Base-by-base conservation (phyloP, 30 jellyfish, hydroid and myxozoan species). In the Cassiopea xamachana region DNA sequence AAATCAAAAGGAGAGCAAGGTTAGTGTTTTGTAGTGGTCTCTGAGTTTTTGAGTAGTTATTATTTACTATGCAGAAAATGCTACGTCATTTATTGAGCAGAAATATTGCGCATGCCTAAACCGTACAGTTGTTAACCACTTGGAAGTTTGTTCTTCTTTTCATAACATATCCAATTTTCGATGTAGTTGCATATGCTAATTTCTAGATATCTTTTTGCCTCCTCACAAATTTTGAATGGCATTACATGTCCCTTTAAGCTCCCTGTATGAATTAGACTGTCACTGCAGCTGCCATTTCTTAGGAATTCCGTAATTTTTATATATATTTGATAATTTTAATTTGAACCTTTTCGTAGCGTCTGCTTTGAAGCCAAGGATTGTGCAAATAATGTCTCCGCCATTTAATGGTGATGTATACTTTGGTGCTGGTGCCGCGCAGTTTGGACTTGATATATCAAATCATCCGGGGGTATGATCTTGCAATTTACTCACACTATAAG, bases 381-480 rank as follows among this genome's bases (percentile, higher is more conserved):
- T 96, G 4, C 93, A 92, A 69, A 18, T 96, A 72, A 5, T 89
- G 80, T 88, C 98, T 19, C 94, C 97, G 1, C 98, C 98, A 5
- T 85, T 64, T 78, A 84, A 92, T 45, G 96, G 97, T 18, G 88
- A 88, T 12, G 79, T 86, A n/a, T 61, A 62, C 5, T 92, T 87
- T 75, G 86, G 91, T 27, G 99, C 98, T 61, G 99, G 99, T 15
- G 95, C 98, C 43, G 99, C 99, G 1, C 97, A 89, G 64, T 96
- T 96, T 84, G 99, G 99, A 55, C 90, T 92, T 18, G 99, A 96
- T 82, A 89, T 96, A 8, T 74, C 93, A 46, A 72, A 72, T 46
- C 81, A 83, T 39, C 46, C 84, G 8, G 99, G 99, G 91, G 99
- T 95, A 89, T 17, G 94, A 81, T 47, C 64, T 55, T 10, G 4